Conservation (phyloP, 2,888 invertebrate genomes). For the Encarsia formosa region DNA sequence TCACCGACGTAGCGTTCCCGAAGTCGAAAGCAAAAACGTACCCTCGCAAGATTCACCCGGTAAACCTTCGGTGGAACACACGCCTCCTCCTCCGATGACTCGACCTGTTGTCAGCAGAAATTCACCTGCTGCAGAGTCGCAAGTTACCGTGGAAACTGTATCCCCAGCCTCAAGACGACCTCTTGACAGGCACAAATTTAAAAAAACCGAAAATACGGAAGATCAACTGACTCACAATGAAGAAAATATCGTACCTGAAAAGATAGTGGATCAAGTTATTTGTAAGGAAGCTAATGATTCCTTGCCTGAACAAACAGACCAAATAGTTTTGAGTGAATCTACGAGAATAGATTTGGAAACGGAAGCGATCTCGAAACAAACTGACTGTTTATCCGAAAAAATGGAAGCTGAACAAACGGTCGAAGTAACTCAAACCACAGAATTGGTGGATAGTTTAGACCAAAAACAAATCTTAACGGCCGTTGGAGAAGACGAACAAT, state of each 20-base stretch:
- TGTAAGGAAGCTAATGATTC: background rate
- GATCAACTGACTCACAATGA: background rate
- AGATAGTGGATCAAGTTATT: background rate
- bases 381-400: background rate
- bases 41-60: conserved; percentile 2
- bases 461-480: too few relatives aligned
- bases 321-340: too few relatives aligned
- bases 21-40: conserved; percentile 36
- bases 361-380: too few relatives aligned
- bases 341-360: too few relatives aligned
- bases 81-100: background rate
- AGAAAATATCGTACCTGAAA: background rate
- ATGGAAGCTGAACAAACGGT: conserved; percentile 4
- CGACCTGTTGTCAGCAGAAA: background rate
- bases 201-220: background rate
- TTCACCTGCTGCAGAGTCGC: background rate
- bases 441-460: too few relatives aligned
- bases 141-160: background rate
- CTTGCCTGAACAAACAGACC: too few relatives aligned
- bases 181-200: too few relatives aligned
- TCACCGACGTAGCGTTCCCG: conserved; percentile 55
- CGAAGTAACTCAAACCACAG: background rate
- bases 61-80: background rate
- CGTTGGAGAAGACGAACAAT: too few relatives aligned
- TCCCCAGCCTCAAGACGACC: background rate